These are phyloP conservation scores for Pseudococcus longispinus DNA, from an alignment of 2,888 invertebrate species.

Conservation along the genomic window DNA sequence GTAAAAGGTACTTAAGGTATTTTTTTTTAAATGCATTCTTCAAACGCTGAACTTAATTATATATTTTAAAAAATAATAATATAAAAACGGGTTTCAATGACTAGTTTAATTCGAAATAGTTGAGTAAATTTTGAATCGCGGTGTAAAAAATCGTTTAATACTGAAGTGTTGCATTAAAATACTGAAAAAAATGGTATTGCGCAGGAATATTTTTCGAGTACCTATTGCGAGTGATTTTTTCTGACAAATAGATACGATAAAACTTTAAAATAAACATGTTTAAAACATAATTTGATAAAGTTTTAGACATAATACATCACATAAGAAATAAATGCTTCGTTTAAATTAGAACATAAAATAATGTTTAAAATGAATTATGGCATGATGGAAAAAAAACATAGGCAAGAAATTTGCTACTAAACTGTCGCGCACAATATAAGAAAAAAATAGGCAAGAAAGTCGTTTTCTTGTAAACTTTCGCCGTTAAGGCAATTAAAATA, in stretches of 20 bases:
- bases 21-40: conserved; percentile 44
- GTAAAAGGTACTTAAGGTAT: conserved; percentile 45
- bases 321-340: conserved; percentile 46
- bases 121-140: conserved; percentile 16
- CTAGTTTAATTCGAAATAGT: conserved; percentile 42
- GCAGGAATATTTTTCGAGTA: conserved; percentile 4
- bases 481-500: conserved; percentile 36
- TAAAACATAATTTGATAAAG: conserved; percentile 30
- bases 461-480: conserved; percentile 9
- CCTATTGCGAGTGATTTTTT: not conserved
- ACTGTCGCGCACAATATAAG: not conserved
- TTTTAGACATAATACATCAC: conserved; percentile 19
- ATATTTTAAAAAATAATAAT: conserved; percentile 24
- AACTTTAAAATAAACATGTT: not conserved
- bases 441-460: conserved; percentile 39
- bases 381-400: conserved; percentile 39
- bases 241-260: not conserved
- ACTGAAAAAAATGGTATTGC: not conserved
- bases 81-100: conserved; percentile 44
- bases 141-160: not conserved
- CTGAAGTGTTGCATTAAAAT: not conserved
- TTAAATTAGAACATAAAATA: conserved; percentile 41
- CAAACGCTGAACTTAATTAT: conserved; percentile 45
- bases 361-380: conserved; percentile 43
- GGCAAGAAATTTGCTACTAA: conserved; percentile 27